Evolutionary conservation across 92 coral and sea anemone genomes (phyloP).

Genomic region (Nematostella vectensis): DNA sequence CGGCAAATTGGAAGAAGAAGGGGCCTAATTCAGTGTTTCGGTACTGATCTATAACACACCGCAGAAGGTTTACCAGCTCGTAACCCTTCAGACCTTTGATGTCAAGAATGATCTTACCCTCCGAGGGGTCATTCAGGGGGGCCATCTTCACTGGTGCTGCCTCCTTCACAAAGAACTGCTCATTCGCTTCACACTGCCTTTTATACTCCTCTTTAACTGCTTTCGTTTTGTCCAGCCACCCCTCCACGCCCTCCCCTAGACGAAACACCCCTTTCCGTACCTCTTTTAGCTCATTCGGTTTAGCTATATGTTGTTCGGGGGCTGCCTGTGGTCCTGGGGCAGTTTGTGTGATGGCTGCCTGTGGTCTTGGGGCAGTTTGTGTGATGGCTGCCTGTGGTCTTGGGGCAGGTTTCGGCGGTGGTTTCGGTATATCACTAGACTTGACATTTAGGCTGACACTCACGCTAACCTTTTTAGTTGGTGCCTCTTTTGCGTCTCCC

Average conservation of each 20-base stretch:
- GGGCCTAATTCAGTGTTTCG: constrained; percentile 57
- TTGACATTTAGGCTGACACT: background rate
- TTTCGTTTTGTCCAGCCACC: constrained; percentile 77
- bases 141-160: constrained; percentile 18
- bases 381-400: no score
- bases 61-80: constrained; percentile 52
- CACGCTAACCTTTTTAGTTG: background rate
- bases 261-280: constrained; percentile 21
- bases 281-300: constrained; percentile 7
- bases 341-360: background rate
- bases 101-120: constrained; percentile 22
- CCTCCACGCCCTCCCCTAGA: constrained; percentile 44
- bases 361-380: constrained; percentile 6
- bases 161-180: constrained; percentile 53
- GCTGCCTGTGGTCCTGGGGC: constrained; percentile 2
- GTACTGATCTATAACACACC: constrained; percentile 43
- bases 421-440: background rate
- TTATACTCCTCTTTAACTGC: constrained; percentile 59
- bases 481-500: background rate
- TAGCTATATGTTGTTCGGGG: background rate
- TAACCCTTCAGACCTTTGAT: constrained; percentile 65
- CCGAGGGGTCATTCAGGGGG: constrained; percentile 29
- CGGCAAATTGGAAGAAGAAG: constrained; percentile 69
- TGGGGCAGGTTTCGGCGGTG: no score
- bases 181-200: constrained; percentile 73